Conservation (phyloP, 2,888 invertebrate genomes). For the Macrosoma leucophasiata region DNA sequence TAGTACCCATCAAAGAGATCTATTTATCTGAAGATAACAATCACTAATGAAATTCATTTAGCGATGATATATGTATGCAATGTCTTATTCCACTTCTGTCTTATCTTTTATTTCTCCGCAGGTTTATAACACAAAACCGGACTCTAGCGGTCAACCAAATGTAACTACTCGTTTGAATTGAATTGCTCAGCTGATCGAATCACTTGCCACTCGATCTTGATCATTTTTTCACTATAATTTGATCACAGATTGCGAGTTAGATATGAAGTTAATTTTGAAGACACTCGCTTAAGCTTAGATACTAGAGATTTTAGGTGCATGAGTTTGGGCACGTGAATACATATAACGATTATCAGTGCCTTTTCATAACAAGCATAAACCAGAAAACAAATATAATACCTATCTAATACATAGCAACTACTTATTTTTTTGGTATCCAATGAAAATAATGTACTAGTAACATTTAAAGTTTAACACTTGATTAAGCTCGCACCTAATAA, state of each 20-base stretch:
- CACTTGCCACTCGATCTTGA: conserved; percentile 66
- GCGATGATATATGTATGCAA: conserved; percentile 48
- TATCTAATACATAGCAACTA: too few species aligned
- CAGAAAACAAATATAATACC: too few species aligned
- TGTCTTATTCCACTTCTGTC: conserved; percentile 63
- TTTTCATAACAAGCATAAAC: too few species aligned
- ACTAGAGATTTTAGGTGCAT: conserved; percentile 38
- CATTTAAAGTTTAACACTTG: too few species aligned
- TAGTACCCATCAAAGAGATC: conserved; percentile 3
- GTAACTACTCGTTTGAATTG: conserved; percentile 71
- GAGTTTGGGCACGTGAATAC: too few species aligned
- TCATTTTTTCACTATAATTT: conserved; percentile 66
- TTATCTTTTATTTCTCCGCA: conserved; percentile 72
- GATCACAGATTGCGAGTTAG: conserved; percentile 59
- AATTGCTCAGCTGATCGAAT: conserved; percentile 68
- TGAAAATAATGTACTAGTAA: too few species aligned
- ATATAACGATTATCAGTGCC: too few species aligned
- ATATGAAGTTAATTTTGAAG: too few species aligned
- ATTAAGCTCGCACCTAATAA: too few species aligned
- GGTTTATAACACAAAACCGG: conserved; percentile 77
- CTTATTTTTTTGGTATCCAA: too few species aligned
- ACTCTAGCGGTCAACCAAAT: conserved; percentile 75
- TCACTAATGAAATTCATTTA: conserved; percentile 42
- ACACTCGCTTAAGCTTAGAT: conserved; percentile 55
- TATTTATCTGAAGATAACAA: conserved; percentile 2